Base-by-base conservation (phyloP, 2,113 vertebrate genomes). In the Blennius ocellaris region DNA sequence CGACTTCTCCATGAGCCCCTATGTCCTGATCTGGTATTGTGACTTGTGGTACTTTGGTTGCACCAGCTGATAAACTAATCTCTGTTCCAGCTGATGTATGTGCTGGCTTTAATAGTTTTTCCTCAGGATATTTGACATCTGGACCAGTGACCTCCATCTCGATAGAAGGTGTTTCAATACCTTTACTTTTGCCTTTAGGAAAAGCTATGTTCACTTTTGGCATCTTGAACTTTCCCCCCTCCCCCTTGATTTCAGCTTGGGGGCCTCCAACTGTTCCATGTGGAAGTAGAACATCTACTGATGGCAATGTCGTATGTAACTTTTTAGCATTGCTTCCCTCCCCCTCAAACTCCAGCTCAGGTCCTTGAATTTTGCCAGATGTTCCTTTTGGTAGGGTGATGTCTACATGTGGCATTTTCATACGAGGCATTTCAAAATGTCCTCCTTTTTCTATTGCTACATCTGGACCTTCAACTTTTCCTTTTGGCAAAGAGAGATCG, bases 131-230 rank as follows among this genome's bases (percentile, higher is more conserved):
- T 0, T 87, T 82, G 6, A 93, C 63, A 0, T 78, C 61, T 0
- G 92, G 88, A 79, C 88, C 63, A 1, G 81, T 81, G 47, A 59
- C 64, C 8, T 85, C 69, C 66, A 76, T 45, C 16, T 76, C 76
- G 6, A 60, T 12, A 5, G 45, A 74, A 54, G 76, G 53, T 16
- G 64, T 49, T 39, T 86, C 78, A 54, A 8, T 56, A 6, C 82
- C 76, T 45, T 69, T 75, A 66, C 17, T 59, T 74, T 77, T 86
- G 14, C 72, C 64, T 82, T 84, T 90, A 8, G 89, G 85, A 5
- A 92, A 52, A n/a, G 81, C 70, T 36, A 93, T 68, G 66, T 91
- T 88, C 48, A 94, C 74, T 70, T 47, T 80, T 0, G 88, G 43
- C 1, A 63, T 58, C 55, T 82, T 83, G n/a, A 79, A 11, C 68